Evolutionary conservation across 2,797 vertebrate species (phyloP), one percentile per base, ranked within the genome.

Genomic region (Percopsis omiscomaycus): DNA sequence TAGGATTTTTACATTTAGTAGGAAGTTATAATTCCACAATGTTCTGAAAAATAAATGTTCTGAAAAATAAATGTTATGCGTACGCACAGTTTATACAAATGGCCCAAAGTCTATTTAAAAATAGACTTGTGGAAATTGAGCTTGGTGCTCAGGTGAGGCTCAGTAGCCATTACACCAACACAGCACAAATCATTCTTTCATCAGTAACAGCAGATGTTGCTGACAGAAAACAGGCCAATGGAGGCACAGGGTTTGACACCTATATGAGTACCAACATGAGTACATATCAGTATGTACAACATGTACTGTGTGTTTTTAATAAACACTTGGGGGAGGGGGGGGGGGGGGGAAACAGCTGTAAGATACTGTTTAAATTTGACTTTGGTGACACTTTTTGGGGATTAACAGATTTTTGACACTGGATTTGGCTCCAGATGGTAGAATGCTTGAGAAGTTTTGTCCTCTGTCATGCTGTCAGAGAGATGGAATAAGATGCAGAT

Each of bases 81-180:
- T 61, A 14, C 13, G 14, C 9, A 10, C n/a, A 29, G n/a, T 42
- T 56, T 28, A 8, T 14, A 64, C 2, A 51, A 3, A 15, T 14
- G 27, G 0, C 32, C 9, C 55, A 29, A 4, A 14, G 2, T 15
- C 15, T 14, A 29, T 8, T n/a, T 42, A 27, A 22, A 22, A 37
- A 16, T 69, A 56, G 60, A 51, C 71, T 77, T 84, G 79, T 83
- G 68, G 4, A 66, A 86, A 79, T 77, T 76, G 60, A 74, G 67
- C 65, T 86, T 75, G 69, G 65, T 82, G 81, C 74, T 80, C 77
- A 15, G n/a, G 73, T 85, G 73, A 72, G 58, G 71, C 67, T 72
- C 60, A 71, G 68, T 54, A 83, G 73, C 71, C 64, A 64, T 66
- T 58, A 66, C 64, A 60, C 59, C 63, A 65, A 78, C 50, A 55